Base-by-base conservation (phyloP, 2,888 invertebrate species). In the Campaea margaritaria region DNA sequence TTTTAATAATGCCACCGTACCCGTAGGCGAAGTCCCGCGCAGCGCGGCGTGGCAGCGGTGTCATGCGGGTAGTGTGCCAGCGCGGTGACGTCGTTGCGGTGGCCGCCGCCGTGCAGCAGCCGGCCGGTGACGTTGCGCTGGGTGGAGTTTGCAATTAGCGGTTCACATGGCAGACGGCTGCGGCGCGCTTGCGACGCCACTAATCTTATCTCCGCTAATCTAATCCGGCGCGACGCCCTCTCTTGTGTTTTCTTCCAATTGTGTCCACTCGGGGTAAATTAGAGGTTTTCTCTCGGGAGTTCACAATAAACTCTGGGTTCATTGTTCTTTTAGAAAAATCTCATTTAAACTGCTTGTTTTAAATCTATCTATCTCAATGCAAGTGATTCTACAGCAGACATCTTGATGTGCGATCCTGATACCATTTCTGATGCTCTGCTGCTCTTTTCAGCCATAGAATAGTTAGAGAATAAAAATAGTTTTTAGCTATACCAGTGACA, bases 221-320 rank as follows among this genome's bases (percentile, higher is more conserved):
- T 87, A 91, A 92, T 91, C 85, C 84, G 71, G 73, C 82, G 81
- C 86, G 86, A 83, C 86, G 85, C 85, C 85, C 86, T 88, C 88
- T 87, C 89, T 89, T 82, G 88, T 89, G 87, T 91, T 90, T 91
- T 90, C 91, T 90, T 90, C 83, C 86, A 91, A 88, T 90, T 88
- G 90, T 88, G 90, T 89, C 87, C 89, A 90, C 84, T 89, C 87
- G 82, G 86, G 88, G 86, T 89, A 86, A 89, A 90, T 91, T 90
- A 89, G 83, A 85, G 80, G 80, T 86, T 88, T 83, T 86, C 90
- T 87, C 87, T 67, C 58, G 87, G 77, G 89, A 86, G 72, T 83
- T 79, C 70, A 79, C 81, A 83, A 81, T 78, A 79, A 80, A 83
- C 79, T 77, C 74, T 72, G 76, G 75, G 81, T 85, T 83, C 78